These are phyloP conservation scores for Hipposideros armiger DNA, from an alignment of 2,113 vertebrate species.

Conservation along the genomic window DNA sequence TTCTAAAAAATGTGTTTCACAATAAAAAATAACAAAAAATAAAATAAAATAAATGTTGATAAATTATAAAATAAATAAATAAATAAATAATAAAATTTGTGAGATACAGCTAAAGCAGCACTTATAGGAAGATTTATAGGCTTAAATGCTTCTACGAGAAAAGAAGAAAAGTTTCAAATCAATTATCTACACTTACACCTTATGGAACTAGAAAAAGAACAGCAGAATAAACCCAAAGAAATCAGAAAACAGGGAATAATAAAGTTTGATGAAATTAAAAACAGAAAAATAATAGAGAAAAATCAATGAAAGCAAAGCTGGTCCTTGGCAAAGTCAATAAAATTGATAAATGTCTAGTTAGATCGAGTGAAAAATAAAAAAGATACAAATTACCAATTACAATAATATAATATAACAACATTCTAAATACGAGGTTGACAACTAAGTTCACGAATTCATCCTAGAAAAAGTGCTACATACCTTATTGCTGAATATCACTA, in stretches of 20 bases:
- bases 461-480: no score
- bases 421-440: no score
- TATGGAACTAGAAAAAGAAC: neutral
- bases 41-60: no score
- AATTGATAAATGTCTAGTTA: neutral
- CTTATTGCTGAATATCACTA: no score
- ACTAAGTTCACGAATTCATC: no score
- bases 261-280: slow-evolving; percentile 1
- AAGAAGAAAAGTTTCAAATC: neutral
- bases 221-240: neutral
- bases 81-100: neutral
- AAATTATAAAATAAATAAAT: no score
- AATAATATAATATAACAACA: neutral
- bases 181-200: neutral
- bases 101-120: neutral
- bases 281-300: neutral
- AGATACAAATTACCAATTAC: neutral
- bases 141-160: neutral
- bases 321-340: slow-evolving; percentile 1
- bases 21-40: no score
- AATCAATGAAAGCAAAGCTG: neutral
- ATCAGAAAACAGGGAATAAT: neutral
- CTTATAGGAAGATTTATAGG: neutral
- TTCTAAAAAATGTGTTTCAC: no score
- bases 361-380: neutral